Base-by-base conservation (phyloP, 1,140 invertebrate genomes). In the Chymomyza costata region DNA sequence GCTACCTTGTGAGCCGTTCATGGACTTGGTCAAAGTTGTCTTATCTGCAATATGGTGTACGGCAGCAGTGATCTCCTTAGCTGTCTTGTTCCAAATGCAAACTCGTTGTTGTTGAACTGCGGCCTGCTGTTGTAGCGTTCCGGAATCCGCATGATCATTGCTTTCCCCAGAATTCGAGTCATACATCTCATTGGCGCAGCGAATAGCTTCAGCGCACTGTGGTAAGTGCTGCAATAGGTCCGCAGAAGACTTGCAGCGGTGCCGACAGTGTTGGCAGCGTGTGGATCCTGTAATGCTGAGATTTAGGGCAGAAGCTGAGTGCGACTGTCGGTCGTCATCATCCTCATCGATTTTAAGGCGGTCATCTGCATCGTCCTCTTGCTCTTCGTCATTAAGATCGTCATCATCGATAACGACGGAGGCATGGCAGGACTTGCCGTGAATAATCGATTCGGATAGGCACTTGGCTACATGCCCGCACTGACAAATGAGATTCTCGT, bases 381-480 rank as follows among this genome's bases (percentile, higher is more conserved):
- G 68, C 43, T 83, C 54, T 63, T 87, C 58, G n/a, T 84, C 88
- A 86, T 85, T 89, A 1, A 89, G 87, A 52, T 80, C 65, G 18
- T 60, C 56, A 39, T 66, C 68, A 3, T 67, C 57, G n/a, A 68
- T 68, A 2, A 83, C 68, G 0, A 65, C 71, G 3, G 78, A 78
- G 10, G 73, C 73, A 13, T 82, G 68, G 32, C 93, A 93, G 44
- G 89, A 88, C 73, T 92, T 91, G 81, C 92, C 89, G 73, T 94
- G 92, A 35, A 91, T 89, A 8, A 91, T 90, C 54, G 92, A 89
- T 85, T 95, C 94, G 7, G 93, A 93, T n/a, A 94, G 87, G 86
- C 92, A 94, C 83, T 95, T 95, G 49, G 93, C 93, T 83, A 92
- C 89, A 78, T 94, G 92, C 1, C 92, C 91, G 73, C 93, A 95